Base-by-base conservation (phyloP, 2,113 vertebrate species). In the Nesoenas mayeri region DNA sequence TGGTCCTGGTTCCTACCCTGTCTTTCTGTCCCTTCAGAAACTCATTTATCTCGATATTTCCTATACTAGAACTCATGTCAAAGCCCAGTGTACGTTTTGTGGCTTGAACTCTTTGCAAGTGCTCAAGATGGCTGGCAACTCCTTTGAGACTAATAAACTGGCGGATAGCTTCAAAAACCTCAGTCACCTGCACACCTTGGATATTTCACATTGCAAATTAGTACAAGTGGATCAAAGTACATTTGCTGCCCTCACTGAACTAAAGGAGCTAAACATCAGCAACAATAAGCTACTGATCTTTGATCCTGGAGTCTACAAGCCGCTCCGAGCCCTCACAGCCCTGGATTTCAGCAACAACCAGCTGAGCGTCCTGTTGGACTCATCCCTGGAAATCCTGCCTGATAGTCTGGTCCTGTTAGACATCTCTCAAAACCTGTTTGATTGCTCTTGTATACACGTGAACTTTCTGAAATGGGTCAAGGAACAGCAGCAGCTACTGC, bases 11-110 rank as follows among this genome's bases (percentile, higher is more conserved):
- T 20, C 70, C 6, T 95, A 97, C 29, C 93, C 97, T 56, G 38
- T 96, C 21, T 98, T 99, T 53, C 56, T 96, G 2, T 87, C 91
- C 34, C 97, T 98, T 38, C 74, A 14, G 50, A 97, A 96, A 17
- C 97, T 98, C 9, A 54, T 62, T 66, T 98, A 98, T 60, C 98
- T 98, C 4, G 98, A 99, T 53, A 97, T 99, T 78, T 98, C 98
- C 48, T 9, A 98, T 9, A 98, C 98, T 7, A 25, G 56, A 19
- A 97, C 31, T 7, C 65, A 40, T 6, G 72, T 99, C 53, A 77
- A 44, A 28, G 97, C 95, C 47, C 47, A 94, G 14, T 96, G 96
- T 31, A 85, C 96, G 0, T 98, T 98, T 67, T 65, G 78, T 91
- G 97, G 98, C 34, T 90, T 98, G 70, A 34, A 73, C 53, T 98